Percentiles rank a stretch among this genome's conserved stretches.
Evolutionary conservation across 2,113 vertebrate species (phyloP).

Genomic region (Megaceryle torquata): DNA sequence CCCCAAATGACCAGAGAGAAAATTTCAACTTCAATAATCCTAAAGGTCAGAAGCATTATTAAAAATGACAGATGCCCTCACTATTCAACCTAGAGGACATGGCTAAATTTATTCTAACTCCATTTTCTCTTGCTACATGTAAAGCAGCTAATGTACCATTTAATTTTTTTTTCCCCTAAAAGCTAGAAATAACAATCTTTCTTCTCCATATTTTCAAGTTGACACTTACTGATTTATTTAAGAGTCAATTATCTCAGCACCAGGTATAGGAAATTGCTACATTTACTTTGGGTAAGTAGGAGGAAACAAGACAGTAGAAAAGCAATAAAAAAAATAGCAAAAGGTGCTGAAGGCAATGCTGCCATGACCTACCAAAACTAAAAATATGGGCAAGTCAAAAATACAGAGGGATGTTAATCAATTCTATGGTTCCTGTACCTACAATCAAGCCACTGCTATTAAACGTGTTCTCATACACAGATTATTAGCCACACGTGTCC

Average conservation of each 20-base stretch:
- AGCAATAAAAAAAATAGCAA: no score
- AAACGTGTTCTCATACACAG: rapidly evolving
- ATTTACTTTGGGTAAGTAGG: background rate
- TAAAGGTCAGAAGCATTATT: slow-evolving; percentile 64
- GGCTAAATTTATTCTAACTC: slow-evolving; percentile 61
- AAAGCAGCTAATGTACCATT: slow-evolving; percentile 47
- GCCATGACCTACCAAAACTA: background rate
- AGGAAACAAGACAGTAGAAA: background rate
- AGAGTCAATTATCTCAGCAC: slow-evolving; percentile 22
- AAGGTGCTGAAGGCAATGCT: background rate
- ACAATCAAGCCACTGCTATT: background rate
- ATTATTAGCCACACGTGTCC: background rate
- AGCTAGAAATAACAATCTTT: slow-evolving; percentile 21
- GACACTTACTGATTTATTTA: slow-evolving; percentile 43
- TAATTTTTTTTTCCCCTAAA: background rate
- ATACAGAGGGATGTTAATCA: background rate
- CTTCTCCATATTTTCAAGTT: background rate
- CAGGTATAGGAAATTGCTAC: slow-evolving; percentile 11
- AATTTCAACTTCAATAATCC: slow-evolving; percentile 61
- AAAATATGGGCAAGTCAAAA: background rate
- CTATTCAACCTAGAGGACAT: slow-evolving; percentile 19
- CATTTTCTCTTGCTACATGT: slow-evolving; percentile 12
- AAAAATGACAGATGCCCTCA: slow-evolving; percentile 63
- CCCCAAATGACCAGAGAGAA: slow-evolving; percentile 51
- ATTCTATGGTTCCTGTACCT: background rate